Conservation (phyloP, 2,113 vertebrate species). For the Tupaia tana region DNA sequence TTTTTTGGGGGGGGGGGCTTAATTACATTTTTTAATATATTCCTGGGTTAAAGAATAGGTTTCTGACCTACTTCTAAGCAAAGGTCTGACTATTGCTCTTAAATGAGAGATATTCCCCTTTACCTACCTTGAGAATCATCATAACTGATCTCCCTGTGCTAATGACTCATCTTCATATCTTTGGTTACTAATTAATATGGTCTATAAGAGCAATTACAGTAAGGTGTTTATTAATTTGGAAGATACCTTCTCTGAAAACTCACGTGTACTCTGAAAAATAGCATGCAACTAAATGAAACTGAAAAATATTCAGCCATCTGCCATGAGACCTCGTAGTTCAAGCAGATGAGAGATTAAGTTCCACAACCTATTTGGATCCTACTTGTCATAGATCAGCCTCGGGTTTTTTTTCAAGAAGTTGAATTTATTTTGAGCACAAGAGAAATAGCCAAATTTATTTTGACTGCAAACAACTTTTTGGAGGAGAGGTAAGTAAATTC, state of each 20-base stretch:
- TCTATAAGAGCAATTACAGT: neutral
- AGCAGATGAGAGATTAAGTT: neutral
- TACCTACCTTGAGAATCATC: neutral
- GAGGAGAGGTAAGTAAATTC: neutral
- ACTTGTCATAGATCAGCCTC: neutral
- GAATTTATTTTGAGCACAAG: neutral
- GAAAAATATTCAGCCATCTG: neutral
- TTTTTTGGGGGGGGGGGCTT: neutral
- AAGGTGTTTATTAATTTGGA: neutral
- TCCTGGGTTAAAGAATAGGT: neutral
- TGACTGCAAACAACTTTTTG: neutral
- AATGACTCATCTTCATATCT: neutral
- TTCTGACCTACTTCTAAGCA: neutral
- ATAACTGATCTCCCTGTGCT: neutral
- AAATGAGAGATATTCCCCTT: neutral
- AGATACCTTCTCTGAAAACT: neutral
- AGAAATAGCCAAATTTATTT: slow-evolving; percentile 33
- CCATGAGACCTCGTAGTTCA: neutral
- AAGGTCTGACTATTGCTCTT: neutral
- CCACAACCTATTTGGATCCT: neutral
- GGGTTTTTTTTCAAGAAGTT: neutral
- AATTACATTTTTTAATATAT: slow-evolving; percentile 52
- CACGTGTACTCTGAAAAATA: neutral
- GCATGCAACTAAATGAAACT: neutral
- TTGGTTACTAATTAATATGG: neutral